Evolutionary conservation across 2,113 vertebrate genomes (phyloP).

Genomic region (Hippoglossus stenolepis): DNA sequence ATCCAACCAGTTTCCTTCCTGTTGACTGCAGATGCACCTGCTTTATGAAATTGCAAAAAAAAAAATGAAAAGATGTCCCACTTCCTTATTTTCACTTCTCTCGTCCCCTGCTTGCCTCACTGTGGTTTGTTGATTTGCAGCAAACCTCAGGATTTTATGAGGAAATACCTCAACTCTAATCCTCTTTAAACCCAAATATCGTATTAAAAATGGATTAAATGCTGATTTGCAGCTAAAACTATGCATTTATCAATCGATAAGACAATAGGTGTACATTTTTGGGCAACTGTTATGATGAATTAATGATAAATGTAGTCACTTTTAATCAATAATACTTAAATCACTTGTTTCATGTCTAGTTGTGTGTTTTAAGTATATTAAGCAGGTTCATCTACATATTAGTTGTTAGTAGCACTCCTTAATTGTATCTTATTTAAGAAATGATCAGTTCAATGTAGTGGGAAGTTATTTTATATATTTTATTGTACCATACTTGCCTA

Average conservation of each 20-base stretch:
- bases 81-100: slow-evolving; percentile 24
- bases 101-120: background rate
- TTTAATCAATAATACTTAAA: too few relatives aligned
- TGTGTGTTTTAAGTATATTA: background rate
- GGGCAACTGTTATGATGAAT: too few relatives aligned
- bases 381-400: background rate
- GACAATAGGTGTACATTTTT: too few relatives aligned
- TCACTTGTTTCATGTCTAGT: background rate
- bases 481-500: too few relatives aligned
- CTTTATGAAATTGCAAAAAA: slow-evolving; percentile 1
- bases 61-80: background rate
- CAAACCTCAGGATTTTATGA: background rate
- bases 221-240: too few relatives aligned
- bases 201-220: background rate
- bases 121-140: too few relatives aligned
- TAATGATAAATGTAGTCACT: too few relatives aligned
- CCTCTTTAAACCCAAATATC: rapidly evolving
- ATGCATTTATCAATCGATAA: too few relatives aligned
- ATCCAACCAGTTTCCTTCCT: background rate
- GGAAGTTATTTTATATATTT: background rate
- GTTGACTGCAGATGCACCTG: slow-evolving; percentile 56
- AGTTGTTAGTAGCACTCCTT: too few relatives aligned
- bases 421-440: too few relatives aligned
- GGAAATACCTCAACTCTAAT: background rate
- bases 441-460: background rate